Conservation (phyloP, 1,140 invertebrate genomes). For the Zaprionus davidi region DNA sequence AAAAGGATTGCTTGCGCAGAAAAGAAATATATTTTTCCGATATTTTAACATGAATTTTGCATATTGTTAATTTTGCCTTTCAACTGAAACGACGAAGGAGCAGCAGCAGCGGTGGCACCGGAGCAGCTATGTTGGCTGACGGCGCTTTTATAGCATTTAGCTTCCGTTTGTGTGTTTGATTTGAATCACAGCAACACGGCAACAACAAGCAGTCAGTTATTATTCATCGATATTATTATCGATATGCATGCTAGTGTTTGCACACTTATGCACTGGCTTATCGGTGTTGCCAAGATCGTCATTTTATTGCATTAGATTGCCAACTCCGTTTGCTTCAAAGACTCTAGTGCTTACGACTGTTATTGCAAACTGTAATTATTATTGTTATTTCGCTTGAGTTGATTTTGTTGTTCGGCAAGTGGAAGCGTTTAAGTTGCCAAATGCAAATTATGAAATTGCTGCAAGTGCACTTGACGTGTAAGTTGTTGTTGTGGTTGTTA, state of each 20-base stretch:
- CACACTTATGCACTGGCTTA: neutral
- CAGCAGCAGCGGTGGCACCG: constrained; percentile 5
- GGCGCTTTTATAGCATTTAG: constrained; percentile 71
- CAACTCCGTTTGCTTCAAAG: neutral
- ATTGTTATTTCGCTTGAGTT: neutral
- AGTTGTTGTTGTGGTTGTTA: neutral
- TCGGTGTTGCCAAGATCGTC: neutral
- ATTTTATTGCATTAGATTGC: neutral
- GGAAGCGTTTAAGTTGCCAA: constrained; percentile 22
- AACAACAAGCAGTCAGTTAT: neutral
- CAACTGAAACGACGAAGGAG: constrained; percentile 58
- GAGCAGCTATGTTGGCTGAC: neutral
- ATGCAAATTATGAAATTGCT: constrained; percentile 31
- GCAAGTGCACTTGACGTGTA: constrained; percentile 22
- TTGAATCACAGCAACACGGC: constrained; percentile 9
- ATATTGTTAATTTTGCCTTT: constrained; percentile 82
- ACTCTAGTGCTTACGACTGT: neutral
- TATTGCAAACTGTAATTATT: neutral
- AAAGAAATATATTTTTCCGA: constrained; percentile 82
- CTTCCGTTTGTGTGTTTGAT: constrained; percentile 41
- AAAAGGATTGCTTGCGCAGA: constrained; percentile 72
- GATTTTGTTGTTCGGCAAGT: neutral
- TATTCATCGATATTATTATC: constrained; percentile 10
- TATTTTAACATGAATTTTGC: constrained; percentile 83
- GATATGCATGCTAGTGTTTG: constrained; percentile 1